Percentiles rank a stretch among this genome's conserved stretches.
Evolutionary conservation across 2,888 invertebrate genomes (phyloP).

Genomic region (Scaptomyza polygonia): DNA sequence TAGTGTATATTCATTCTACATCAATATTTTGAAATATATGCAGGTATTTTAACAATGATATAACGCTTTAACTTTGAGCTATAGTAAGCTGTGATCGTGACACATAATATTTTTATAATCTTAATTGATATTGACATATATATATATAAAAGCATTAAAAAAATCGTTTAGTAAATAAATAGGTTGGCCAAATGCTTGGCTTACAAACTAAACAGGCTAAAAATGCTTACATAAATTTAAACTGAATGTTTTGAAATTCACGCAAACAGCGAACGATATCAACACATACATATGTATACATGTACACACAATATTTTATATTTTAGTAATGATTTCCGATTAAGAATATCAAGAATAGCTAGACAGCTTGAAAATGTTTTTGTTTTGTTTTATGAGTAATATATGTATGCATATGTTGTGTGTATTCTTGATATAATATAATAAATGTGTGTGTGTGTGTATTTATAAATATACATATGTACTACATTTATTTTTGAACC

Average conservation of each 20-base stretch:
- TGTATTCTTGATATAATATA: not conserved
- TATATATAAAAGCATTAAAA: slow-evolving; percentile 24
- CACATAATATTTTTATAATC: slow-evolving; percentile 12
- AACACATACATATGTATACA: slow-evolving; percentile 8
- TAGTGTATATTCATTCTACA: slow-evolving; percentile 51
- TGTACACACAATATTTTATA: slow-evolving; percentile 1
- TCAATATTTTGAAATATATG: slow-evolving; percentile 44
- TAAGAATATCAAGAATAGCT: slow-evolving; percentile 4
- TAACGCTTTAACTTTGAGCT: slow-evolving; percentile 43
- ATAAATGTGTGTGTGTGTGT: not conserved
- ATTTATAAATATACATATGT: slow-evolving; percentile 7
- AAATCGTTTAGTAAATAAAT: slow-evolving; percentile 61
- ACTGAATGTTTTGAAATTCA: slow-evolving; percentile 62
- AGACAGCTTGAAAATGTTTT: slow-evolving; percentile 1
- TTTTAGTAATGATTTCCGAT: not conserved
- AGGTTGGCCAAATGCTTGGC: slow-evolving; percentile 55
- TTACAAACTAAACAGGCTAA: slow-evolving; percentile 61
- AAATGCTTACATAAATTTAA: slow-evolving; percentile 49
- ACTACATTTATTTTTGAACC: slow-evolving; percentile 8
- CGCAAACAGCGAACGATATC: slow-evolving; percentile 18
- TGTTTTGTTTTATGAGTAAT: not conserved
- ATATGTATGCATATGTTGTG: slow-evolving; percentile 2
- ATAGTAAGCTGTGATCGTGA: slow-evolving; percentile 33
- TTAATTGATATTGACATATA: slow-evolving; percentile 12
- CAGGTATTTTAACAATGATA: slow-evolving; percentile 67